Evolutionary conservation across 1,140 invertebrate genomes (phyloP), one percentile per base, ranked within the genome.

Genomic region (Habropoda laboriosa): DNA sequence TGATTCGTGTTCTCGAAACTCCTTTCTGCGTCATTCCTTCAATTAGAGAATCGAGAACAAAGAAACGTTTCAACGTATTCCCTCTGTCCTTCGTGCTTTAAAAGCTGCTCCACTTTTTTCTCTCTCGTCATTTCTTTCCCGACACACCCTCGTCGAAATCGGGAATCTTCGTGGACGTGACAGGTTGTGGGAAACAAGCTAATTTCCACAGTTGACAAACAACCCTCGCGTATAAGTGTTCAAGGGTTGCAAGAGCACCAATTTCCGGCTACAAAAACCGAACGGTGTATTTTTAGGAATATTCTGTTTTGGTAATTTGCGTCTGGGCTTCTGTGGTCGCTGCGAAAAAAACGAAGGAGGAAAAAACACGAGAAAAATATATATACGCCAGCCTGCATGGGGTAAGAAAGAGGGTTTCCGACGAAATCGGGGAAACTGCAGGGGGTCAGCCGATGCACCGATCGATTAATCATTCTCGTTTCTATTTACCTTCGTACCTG

Each of bases 391-490:
- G 79, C 60, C 81, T 79, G 76, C 61, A 79, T 68, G 77, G 75
- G 79, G 68, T 60, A 87, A 86, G 72, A 80, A 82, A 63, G 81
- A 85, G 70, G 83, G 86, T 53, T 47, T 18, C 61, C 70, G 38
- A 60, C 32, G 76, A 73, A 47, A 77, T 80, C 53, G 79, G 72
- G 82, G 83, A 84, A 81, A 85, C 75, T 67, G 16, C 57, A 42
- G 88, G 87, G 85, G 80, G 81, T 76, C 83, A 76, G 79, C 77
- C 87, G 87, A 91, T 89, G 73, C 63, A 38, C 27, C 80, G 82
- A 89, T 91, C 92, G 91, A 92, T 92, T 92, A 92, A 92, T 92
- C 92, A 92, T 92, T 74, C 80, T 66, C 67, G 81, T 83, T 89
- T 87, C 89, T 90, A 89, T 91, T 90, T 89, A 88, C 85, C 83